Conservation (phyloP, 2,888 invertebrate genomes). For the Drosophila mimetica region DNA sequence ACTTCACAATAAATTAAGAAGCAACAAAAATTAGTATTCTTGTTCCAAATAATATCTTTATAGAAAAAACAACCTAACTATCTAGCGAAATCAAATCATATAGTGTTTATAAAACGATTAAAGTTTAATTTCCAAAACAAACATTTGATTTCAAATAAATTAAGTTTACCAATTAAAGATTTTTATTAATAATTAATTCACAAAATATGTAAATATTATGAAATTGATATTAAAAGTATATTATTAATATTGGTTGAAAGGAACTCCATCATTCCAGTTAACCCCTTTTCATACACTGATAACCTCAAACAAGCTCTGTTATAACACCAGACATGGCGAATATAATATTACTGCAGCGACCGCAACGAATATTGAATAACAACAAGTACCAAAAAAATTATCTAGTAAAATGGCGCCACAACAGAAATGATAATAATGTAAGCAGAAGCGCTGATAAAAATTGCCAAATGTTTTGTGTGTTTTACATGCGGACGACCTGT, state of each 20-base stretch:
- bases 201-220: neutral
- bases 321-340: slow-evolving; percentile 4
- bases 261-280: neutral
- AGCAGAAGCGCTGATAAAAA: slow-evolving; percentile 27
- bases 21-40: neutral
- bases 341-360: slow-evolving; percentile 17
- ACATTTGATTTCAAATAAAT: no score
- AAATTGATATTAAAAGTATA: no score
- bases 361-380: slow-evolving; percentile 44
- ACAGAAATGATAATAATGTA: slow-evolving; percentile 20
- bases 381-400: slow-evolving; percentile 34
- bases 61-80: no score
- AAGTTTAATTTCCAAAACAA: no score
- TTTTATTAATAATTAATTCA: no score
- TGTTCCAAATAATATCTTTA: no score
- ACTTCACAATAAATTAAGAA: neutral
- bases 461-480: slow-evolving; percentile 44
- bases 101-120: no score
- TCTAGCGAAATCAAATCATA: no score
- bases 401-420: slow-evolving; percentile 45
- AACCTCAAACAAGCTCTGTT: neutral
- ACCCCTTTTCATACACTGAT: neutral
- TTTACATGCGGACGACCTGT: slow-evolving; percentile 50
- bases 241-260: no score
- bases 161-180: no score